Percentiles rank a stretch among this genome's conserved stretches.
Conservation (phyloP, 2,888 invertebrate genomes). For the Willowsia nigromaculata region DNA sequence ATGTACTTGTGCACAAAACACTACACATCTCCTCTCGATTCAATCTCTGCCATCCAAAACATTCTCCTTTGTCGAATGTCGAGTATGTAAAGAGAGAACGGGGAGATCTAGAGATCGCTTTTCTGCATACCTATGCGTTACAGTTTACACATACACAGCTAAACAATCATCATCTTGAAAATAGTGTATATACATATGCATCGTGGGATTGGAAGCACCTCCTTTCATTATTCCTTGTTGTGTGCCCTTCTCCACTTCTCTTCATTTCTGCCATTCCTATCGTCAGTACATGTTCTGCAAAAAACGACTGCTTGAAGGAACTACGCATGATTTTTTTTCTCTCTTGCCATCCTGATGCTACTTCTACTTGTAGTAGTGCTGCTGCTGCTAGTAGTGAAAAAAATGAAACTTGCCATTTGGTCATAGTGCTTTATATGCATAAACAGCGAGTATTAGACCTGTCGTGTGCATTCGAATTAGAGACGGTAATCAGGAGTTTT, state of each 20-base stretch:
- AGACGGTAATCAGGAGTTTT: not conserved
- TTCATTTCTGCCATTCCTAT: not conserved
- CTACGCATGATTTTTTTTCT: slow-evolving; percentile 54
- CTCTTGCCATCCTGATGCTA: no score
- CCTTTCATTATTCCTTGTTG: slow-evolving; percentile 4
- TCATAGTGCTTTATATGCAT: not conserved
- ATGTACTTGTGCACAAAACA: not conserved
- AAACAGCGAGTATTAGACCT: not conserved
- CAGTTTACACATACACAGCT: not conserved
- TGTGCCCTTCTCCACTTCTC: not conserved
- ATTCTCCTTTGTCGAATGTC: not conserved
- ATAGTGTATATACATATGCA: not conserved
- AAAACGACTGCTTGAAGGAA: slow-evolving; percentile 8
- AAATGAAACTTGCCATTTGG: not conserved
- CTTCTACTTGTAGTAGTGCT: not conserved
- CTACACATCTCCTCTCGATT: not conserved
- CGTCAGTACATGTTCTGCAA: not conserved
- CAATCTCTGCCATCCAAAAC: slow-evolving; percentile 15
- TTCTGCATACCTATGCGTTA: not conserved
- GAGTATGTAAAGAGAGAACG: not conserved
- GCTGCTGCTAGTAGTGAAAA: not conserved
- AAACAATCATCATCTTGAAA: slow-evolving; percentile 22
- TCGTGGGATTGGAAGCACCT: not conserved
- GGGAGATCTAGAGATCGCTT: not conserved
- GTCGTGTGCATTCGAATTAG: not conserved